Evolutionary conservation across 2,797 vertebrate genomes (phyloP).

Genomic region (Fistularia tabacaria): DNA sequence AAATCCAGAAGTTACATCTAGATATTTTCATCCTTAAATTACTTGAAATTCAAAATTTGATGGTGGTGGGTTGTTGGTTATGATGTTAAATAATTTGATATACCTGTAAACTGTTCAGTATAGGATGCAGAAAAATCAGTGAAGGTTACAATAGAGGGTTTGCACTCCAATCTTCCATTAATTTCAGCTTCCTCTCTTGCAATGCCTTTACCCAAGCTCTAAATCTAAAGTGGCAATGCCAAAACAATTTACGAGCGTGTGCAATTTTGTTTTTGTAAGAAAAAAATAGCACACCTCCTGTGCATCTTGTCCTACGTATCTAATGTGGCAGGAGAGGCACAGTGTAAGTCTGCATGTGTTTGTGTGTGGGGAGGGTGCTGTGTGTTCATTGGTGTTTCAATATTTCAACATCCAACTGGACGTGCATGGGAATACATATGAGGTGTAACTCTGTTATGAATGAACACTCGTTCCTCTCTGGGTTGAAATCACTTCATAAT

Average conservation of each 20-base stretch:
- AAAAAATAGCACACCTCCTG: conserved; percentile 4
- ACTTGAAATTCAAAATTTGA: too few relatives aligned
- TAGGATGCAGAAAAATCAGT: neutral
- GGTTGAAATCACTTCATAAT: conserved; percentile 45
- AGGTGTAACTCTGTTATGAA: conserved; percentile 20
- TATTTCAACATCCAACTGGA: neutral
- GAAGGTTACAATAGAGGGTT: conserved; percentile 3
- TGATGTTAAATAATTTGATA: too few relatives aligned
- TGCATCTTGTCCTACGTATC: neutral
- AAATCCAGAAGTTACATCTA: too few relatives aligned
- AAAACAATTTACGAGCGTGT: conserved; percentile 19
- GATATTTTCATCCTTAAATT: too few relatives aligned
- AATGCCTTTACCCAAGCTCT: conserved; percentile 16
- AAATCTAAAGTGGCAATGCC: conserved; percentile 45
- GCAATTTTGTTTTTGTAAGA: neutral
- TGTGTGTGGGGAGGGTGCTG: neutral
- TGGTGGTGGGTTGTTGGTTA: too few relatives aligned
- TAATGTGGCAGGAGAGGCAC: neutral
- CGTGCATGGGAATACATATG: conserved; percentile 10
- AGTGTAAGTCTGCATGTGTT: neutral
- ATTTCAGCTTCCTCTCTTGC: conserved; percentile 10
- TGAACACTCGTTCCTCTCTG: conserved; percentile 10
- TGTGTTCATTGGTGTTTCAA: too few relatives aligned
- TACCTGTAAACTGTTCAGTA: too few relatives aligned
- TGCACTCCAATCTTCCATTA: conserved; percentile 1